Evolutionary conservation across 2,888 invertebrate genomes (phyloP).

Genomic region (Caprella mutica): DNA sequence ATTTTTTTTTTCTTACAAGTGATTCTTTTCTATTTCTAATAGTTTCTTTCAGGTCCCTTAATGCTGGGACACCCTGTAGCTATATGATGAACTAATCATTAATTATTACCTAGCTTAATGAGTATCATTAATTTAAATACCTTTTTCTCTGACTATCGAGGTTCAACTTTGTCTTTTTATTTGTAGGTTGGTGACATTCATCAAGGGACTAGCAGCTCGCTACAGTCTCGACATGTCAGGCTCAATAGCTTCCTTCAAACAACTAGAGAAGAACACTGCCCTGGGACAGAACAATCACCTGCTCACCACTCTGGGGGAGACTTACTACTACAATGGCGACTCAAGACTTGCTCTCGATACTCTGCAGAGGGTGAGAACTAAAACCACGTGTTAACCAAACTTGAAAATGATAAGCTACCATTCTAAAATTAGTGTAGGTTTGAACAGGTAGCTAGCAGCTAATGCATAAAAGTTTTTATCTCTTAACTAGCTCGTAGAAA

Average conservation of each 20-base stretch:
- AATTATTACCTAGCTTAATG: neutral
- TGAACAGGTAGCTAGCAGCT: no score
- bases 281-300: constrained; percentile 57
- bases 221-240: constrained; percentile 55
- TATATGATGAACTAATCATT: neutral
- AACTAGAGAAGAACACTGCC: constrained; percentile 53
- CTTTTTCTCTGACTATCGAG: neutral
- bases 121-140: neutral
- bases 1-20: neutral
- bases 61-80: neutral
- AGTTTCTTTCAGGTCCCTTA: neutral
- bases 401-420: no score
- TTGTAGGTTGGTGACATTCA: constrained; percentile 43
- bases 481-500: no score
- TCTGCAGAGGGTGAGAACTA: constrained; percentile 42
- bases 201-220: constrained; percentile 48
- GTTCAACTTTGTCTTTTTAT: neutral
- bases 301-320: constrained; percentile 57
- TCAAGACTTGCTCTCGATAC: constrained; percentile 51
- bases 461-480: no score
- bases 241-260: constrained; percentile 55
- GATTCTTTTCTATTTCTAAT: neutral
- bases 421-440: no score
- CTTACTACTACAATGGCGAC: constrained; percentile 60
- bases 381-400: no score